phyloP scores from a whole-genome alignment of 2,888 invertebrate species.

The Nomada fucata region DNA sequence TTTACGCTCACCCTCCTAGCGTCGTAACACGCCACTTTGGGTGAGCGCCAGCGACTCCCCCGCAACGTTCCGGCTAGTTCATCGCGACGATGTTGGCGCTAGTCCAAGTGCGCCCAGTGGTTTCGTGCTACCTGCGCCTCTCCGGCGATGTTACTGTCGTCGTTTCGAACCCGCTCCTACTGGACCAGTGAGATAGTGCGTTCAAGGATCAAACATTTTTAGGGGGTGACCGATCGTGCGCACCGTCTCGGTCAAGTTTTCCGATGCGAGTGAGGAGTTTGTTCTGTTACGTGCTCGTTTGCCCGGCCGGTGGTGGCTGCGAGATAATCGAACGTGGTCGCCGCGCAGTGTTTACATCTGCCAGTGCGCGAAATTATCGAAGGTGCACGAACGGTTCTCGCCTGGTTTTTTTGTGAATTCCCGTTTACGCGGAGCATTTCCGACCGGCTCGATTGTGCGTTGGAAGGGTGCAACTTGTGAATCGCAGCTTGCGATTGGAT shows the following conservation, averaged over 20 bases:
- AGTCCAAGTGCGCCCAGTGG: conserved; percentile 62
- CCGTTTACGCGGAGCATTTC: not conserved
- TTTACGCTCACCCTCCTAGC: conserved; percentile 48
- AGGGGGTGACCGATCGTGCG: conserved; percentile 32
- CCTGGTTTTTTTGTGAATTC: not conserved
- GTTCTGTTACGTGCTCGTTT: conserved; percentile 17
- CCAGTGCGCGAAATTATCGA: conserved; percentile 33
- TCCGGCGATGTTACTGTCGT: conserved; percentile 1
- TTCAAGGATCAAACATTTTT: not conserved
- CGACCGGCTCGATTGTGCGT: not conserved
- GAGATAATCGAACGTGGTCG: conserved; percentile 34
- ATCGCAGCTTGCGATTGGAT: not conserved
- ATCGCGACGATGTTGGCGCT: conserved; percentile 68
- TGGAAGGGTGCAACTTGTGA: conserved; percentile 20
- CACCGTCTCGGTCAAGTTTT: conserved; percentile 6
- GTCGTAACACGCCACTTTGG: conserved; percentile 64
- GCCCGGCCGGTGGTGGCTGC: conserved; percentile 27
- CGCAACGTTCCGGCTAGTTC: conserved; percentile 31
- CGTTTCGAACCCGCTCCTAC: conserved; percentile 11
- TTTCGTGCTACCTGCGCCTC: conserved; percentile 51
- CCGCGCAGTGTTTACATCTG: conserved; percentile 36
- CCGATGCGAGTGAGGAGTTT: conserved; percentile 40
- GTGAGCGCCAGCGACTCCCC: conserved; percentile 43
- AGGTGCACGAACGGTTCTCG: conserved; percentile 29
- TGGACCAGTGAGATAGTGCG: conserved; percentile 16